phyloP scores from a whole-genome alignment of 1,140 invertebrate genomes.

The Octopus sinensis region DNA sequence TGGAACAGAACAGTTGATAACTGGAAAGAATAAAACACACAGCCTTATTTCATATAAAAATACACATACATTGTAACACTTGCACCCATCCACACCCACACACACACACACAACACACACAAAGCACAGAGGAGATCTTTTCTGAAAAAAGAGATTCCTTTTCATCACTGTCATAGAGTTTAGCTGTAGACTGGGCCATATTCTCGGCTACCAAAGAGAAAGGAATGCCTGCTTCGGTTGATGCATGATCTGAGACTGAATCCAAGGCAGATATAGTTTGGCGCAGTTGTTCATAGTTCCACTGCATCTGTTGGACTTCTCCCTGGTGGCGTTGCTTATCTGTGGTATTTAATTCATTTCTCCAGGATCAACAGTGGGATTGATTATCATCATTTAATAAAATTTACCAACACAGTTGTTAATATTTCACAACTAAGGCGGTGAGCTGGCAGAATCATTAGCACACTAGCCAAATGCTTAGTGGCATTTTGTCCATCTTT shows the following conservation, averaged over 20 bases:
- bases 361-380: no score
- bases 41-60: neutral
- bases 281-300: constrained; percentile 52
- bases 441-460: no score
- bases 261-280: constrained; percentile 27
- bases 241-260: neutral
- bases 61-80: no score
- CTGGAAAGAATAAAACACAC: neutral
- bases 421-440: no score
- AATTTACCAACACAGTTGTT: no score
- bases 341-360: no score
- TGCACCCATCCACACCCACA: no score
- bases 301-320: constrained; percentile 51
- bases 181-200: neutral
- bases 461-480: no score
- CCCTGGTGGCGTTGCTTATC: constrained; percentile 38
- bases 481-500: no score
- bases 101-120: neutral
- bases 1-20: neutral
- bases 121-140: neutral
- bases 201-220: neutral
- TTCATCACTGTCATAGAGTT: constrained; percentile 1
- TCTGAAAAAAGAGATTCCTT: neutral
- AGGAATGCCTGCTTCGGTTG: neutral
- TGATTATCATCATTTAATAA: no score